Conservation (phyloP, 1,140 invertebrate species). For the Hylaeus volcanicus region DNA sequence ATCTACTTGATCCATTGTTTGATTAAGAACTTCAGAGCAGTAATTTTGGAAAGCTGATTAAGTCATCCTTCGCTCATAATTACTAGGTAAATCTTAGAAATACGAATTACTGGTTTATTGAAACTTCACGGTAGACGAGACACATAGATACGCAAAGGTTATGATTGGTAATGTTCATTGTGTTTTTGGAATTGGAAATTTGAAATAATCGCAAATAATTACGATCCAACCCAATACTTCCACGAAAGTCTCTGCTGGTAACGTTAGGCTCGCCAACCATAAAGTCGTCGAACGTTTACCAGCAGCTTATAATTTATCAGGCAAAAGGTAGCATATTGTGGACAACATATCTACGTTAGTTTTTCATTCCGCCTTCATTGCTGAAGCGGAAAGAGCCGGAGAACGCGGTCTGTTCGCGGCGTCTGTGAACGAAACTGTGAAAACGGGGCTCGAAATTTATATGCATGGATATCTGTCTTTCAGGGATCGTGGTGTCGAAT, state of each 20-base stretch:
- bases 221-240: too few relatives aligned
- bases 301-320: conserved; percentile 4
- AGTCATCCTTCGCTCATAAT: too few relatives aligned
- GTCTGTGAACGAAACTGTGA: neutral
- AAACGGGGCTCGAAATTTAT: conserved; percentile 24
- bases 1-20: too few relatives aligned
- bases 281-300: neutral
- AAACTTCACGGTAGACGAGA: too few relatives aligned
- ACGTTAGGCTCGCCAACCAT: neutral
- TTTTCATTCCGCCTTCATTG: conserved; percentile 20
- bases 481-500: conserved; percentile 77
- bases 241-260: neutral
- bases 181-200: too few relatives aligned
- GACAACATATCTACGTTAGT: conserved; percentile 1
- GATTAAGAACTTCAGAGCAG: too few relatives aligned
- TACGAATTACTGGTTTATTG: too few relatives aligned
- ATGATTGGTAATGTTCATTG: too few relatives aligned
- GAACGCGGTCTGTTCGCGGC: neutral
- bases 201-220: too few relatives aligned
- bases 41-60: too few relatives aligned
- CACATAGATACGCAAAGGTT: too few relatives aligned
- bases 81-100: too few relatives aligned
- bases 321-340: conserved; percentile 13
- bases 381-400: neutral
- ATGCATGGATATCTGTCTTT: conserved; percentile 43